Evolutionary conservation across 1,140 invertebrate genomes (phyloP), one percentile per base, ranked within the genome.

Genomic region (Macrotrachela quadricornifera): DNA sequence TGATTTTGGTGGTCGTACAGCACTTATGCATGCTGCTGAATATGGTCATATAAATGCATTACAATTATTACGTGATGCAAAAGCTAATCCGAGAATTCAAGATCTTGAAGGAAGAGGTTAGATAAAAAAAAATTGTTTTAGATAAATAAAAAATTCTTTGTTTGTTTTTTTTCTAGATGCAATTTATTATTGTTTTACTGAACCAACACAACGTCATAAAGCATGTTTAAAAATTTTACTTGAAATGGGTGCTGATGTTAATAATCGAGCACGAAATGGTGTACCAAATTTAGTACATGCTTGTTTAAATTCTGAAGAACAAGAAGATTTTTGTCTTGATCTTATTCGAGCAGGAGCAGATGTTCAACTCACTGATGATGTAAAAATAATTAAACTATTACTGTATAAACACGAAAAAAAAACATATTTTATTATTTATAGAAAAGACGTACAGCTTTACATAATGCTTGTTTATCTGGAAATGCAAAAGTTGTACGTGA

Each of bases 31-130:
- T 52, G 67, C 69, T 21, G 65, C 66, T 17, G 67, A 70, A 54
- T 64, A 62, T 58, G 69, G 69, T 8, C 64, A 69, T 59, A 61
- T 68, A 9, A 59, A 69, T 56, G 67, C 66, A 50, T 49, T 71
- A 37, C 63, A 67, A 49, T 60, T 61, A 45, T 49, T 71, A 37
- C 59, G 62, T 17, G 60, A 62, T 49, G 63, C 63, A 54, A 61
- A 61, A 10, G 66, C 67, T 50, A 62, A 69, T 48, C 66, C 70
- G 64, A 63, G 61, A 40, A 47, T 69, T 4, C 61, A 50, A 52
- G 68, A 71, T 57, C 54, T 64, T n/a, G 61, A 69, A 57, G 68
- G 69, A 43, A 69, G 69, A 65, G 66, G 68, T 68, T 42, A 21
- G 15, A 2, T 17, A 4, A 41, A 49, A 10, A 21, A 21, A 10